Evolutionary conservation across 2,888 invertebrate genomes (phyloP).

Genomic region (Caenorhabditis uteleia): DNA sequence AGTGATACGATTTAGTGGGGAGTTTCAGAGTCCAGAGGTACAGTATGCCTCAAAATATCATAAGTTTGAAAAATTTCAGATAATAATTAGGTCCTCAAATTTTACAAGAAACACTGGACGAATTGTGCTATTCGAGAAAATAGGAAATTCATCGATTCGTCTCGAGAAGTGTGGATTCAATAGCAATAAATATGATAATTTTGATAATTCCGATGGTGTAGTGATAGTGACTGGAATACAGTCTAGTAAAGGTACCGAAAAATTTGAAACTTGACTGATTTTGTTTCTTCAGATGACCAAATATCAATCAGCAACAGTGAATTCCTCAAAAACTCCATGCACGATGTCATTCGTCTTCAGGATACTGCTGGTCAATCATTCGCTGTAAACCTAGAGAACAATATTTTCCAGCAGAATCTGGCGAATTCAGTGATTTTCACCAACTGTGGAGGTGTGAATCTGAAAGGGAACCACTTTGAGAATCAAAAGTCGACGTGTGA

Average conservation of each 20-base stretch:
- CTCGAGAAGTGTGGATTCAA: conserved; percentile 16
- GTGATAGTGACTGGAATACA: conserved; percentile 16
- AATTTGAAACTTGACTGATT: neutral
- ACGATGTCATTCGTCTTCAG: conserved; percentile 16
- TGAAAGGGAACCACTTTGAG: conserved; percentile 13
- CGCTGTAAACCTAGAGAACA: neutral
- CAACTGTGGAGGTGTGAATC: neutral
- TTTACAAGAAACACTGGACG: conserved; percentile 37
- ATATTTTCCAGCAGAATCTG: conserved; percentile 17
- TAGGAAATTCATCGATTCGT: conserved; percentile 8
- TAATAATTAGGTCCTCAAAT: conserved; percentile 14
- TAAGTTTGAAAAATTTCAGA: conserved; percentile 9
- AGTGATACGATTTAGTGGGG: conserved; percentile 18
- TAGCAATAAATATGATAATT: conserved; percentile 15
- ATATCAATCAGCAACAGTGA: conserved; percentile 6
- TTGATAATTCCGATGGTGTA: conserved; percentile 26
- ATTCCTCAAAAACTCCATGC: conserved; percentile 14
- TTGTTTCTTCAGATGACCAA: conserved; percentile 11
- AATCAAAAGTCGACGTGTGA: conserved; percentile 20
- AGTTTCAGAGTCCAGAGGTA: conserved; percentile 11
- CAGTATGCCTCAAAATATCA: neutral
- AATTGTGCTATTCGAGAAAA: conserved; percentile 10
- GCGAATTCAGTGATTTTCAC: conserved; percentile 19
- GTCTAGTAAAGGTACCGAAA: neutral
- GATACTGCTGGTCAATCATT: neutral